A percentile compares a stretch with the other conserved stretches of the same genome.
Conservation (phyloP, 2,113 vertebrate genomes). For the Erythrocercus mccallii region DNA sequence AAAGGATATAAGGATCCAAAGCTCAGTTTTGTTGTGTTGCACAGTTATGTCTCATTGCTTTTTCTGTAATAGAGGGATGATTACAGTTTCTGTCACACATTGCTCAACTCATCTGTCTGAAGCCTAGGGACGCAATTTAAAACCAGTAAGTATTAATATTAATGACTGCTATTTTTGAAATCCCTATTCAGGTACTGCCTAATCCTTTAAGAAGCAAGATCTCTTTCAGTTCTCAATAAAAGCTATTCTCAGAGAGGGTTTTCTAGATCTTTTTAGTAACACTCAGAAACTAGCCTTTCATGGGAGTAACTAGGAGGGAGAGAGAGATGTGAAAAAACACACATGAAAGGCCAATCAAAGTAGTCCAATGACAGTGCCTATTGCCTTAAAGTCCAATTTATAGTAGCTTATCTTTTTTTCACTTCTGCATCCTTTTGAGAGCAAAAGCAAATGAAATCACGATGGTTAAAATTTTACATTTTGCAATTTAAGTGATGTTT, state of each 20-base stretch:
- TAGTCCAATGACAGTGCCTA: background rate
- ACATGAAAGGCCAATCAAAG: background rate
- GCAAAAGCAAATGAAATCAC: background rate
- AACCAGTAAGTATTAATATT: background rate
- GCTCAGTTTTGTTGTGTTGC: background rate
- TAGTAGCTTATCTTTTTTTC: background rate
- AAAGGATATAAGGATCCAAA: background rate
- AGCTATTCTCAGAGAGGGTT: background rate
- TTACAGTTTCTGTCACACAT: background rate
- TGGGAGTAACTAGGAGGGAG: background rate
- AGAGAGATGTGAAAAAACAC: background rate
- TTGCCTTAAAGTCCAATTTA: background rate
- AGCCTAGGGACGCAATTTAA: background rate
- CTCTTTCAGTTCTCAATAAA: background rate
- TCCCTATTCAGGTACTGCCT: background rate
- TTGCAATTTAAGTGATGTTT: background rate
- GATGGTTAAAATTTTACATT: background rate
- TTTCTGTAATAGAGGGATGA: background rate
- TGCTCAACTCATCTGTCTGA: background rate
- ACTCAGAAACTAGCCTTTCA: background rate
- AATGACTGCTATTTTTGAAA: background rate
- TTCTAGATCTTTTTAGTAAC: background rate
- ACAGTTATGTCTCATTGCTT: background rate
- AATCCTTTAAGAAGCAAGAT: background rate
- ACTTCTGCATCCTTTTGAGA: background rate